Base-by-base conservation (phyloP, 2,888 invertebrate species). In the Nasonia oneida region DNA sequence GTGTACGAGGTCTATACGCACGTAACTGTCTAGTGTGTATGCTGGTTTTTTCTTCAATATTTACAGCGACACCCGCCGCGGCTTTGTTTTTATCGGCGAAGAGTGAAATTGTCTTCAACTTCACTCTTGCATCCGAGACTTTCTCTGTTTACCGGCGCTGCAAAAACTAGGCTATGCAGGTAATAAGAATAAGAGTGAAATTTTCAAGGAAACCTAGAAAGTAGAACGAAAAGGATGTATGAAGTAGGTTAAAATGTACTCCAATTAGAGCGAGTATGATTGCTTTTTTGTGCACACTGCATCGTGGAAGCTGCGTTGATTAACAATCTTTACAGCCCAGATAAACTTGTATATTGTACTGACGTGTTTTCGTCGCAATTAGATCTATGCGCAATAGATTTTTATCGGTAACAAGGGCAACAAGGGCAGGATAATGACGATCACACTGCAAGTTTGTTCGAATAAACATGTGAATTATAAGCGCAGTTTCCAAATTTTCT, bases 141-240 rank as follows among this genome's bases (percentile, higher is more conserved):
- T 84, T 84, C 84, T 84, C 81, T 81, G 76, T 74, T 81, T 76
- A 47, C 15, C 33, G 67, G 47, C 70, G 23, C 37, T 71, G 53
- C 37, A 84, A 80, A 76, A 84, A 77, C 78, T 47, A 47, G 61
- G 70, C 70, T 81, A 81, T 77, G 70, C 70, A 61, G 14, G 70
- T 84, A 81, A 85, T 81, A 77, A 79, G 50, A 84, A 85, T 77
- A 76, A 85, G 81, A 85, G 85, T 71, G 84, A 85, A 85, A 85
- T 77, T 81, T 81, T 80, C 76, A 81, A 77, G 77, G 71, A 85
- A 76, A 71, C 15, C n/a, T 76, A 84, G 84, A 84, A 84, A 84
- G 84, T 81, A 76, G 84, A 84, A 47, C 84, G 71, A 74, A 71
- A 76, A 79, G 84, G 70, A 81, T 84, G 57, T 61, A 33, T n/a